Base-by-base conservation (phyloP, 1,140 invertebrate genomes). In the Trinorchestia longiramus region DNA sequence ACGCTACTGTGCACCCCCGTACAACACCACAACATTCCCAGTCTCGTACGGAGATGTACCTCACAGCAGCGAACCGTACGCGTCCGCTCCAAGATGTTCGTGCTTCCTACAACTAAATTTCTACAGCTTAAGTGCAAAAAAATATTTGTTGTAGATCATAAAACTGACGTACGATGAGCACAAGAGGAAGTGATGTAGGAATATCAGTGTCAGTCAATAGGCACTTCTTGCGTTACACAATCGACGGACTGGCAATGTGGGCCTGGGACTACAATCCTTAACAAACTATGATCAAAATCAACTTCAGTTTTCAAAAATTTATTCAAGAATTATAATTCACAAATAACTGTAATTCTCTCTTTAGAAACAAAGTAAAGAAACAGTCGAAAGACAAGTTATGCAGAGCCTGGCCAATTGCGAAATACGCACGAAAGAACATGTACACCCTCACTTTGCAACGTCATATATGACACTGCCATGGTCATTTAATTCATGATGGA, bases 211-310 rank as follows among this genome's bases (percentile, higher is more conserved):
- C 92, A 94, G 92, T 94, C 92, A 94, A 94, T 94, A 94, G 92
- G 92, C 92, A 94, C 92, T 94, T 94, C 92, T 94, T 45, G 92
- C 43, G 47, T 94, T 94, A 94, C 92, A 94, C 92, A 94, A 94
- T 94, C 92, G 92, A 44, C 92, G 44, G 36, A 94, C 43, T 94
- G 44, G 92, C 92, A n/a, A 94, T 43, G 92, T 94, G 44, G 41
- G 11, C 36, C 92, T 43, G 88, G 11, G 23, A 94, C 92, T 40
- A 94, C 44, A 15, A 94, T 94, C 43, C 36, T 47, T 94, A 94
- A 43, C 92, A 47, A 45, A 94, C 92, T 77, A 77, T 36, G 62
- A 77, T 11, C 62, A 77, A 77, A 90, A 90, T 43, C 28, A 3
- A 42, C n/a, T 94, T 94, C 92, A 94, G 43, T 45, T 6, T 47